phyloP scores from a whole-genome alignment of 2,113 vertebrate species.

The Boulengeromyrus knoepffleri region DNA sequence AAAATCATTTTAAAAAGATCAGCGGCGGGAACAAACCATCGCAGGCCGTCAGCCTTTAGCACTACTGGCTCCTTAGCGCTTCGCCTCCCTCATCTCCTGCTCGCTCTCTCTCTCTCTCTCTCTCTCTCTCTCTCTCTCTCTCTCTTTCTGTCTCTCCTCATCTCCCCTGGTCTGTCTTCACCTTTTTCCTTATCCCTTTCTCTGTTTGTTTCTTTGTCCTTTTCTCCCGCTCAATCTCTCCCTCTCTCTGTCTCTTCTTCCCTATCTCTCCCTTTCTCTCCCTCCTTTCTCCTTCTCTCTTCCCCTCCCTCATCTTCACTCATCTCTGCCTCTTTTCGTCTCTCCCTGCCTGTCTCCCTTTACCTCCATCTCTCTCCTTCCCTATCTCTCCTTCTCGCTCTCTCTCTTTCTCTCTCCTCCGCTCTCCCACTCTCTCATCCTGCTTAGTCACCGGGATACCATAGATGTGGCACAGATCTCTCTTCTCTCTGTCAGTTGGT shows the following conservation, averaged over 20 bases:
- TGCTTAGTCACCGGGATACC: slow-evolving; percentile 11
- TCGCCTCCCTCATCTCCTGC: background rate
- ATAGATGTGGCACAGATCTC: background rate
- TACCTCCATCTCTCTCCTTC: background rate
- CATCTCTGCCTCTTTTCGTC: background rate
- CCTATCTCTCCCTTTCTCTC: background rate
- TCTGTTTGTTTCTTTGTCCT: background rate
- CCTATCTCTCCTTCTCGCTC: background rate
- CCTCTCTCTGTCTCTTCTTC: background rate
- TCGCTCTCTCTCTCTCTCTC: background rate
- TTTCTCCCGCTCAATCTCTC: background rate
- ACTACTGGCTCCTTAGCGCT: background rate
- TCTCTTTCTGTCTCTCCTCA: background rate
- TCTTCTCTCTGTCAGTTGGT: background rate
- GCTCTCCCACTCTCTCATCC: background rate
- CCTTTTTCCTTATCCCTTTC: background rate
- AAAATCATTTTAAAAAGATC: slow-evolving; percentile 27
- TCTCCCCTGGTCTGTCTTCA: background rate
- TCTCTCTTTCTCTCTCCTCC: background rate
- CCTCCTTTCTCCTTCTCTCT: background rate
- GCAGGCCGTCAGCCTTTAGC: background rate
- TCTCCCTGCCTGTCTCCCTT: background rate
- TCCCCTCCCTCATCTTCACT: background rate
- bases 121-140: background rate
- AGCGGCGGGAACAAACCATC: background rate